These are phyloP conservation scores for Dynastes tityus DNA, from an alignment of 2,888 invertebrate species.

Conservation along the genomic window DNA sequence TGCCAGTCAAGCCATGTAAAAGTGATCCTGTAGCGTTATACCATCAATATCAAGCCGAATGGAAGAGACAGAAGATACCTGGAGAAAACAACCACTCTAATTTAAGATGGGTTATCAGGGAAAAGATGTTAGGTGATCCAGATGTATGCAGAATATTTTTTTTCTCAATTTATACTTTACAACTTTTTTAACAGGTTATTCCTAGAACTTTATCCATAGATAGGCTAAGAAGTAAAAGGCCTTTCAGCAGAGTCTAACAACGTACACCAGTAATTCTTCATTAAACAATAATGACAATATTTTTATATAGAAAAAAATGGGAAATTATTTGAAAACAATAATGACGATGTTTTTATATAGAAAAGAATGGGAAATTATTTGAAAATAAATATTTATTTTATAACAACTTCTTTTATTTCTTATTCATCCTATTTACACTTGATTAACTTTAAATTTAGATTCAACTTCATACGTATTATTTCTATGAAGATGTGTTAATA, in stretches of 20 bases:
- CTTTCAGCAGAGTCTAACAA: background rate
- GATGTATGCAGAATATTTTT: background rate
- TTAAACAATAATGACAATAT: background rate
- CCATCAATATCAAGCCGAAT: conserved; percentile 82
- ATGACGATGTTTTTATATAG: too few relatives aligned
- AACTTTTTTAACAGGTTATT: background rate
- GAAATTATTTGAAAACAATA: background rate
- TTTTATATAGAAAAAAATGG: background rate
- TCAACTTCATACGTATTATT: conserved; percentile 70
- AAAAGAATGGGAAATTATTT: too few relatives aligned
- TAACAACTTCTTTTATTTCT: conserved; percentile 38
- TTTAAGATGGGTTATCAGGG: conserved; percentile 80
- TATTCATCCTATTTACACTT: conserved; percentile 66
- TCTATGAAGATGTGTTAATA: conserved; percentile 81
- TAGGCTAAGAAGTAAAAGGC: background rate
- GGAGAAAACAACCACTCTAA: conserved; percentile 81
- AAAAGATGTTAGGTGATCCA: conserved; percentile 74
- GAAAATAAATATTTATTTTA: conserved; percentile 35
- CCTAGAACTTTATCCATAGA: background rate
- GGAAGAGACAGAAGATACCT: conserved; percentile 84
- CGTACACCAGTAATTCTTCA: background rate
- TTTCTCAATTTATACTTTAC: background rate
- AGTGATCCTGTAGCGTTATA: conserved; percentile 85
- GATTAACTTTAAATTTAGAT: conserved; percentile 76
- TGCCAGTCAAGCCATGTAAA: conserved; percentile 71